phyloP scores from a whole-genome alignment of 2,113 vertebrate genomes.

The Bombycilla garrulus region DNA sequence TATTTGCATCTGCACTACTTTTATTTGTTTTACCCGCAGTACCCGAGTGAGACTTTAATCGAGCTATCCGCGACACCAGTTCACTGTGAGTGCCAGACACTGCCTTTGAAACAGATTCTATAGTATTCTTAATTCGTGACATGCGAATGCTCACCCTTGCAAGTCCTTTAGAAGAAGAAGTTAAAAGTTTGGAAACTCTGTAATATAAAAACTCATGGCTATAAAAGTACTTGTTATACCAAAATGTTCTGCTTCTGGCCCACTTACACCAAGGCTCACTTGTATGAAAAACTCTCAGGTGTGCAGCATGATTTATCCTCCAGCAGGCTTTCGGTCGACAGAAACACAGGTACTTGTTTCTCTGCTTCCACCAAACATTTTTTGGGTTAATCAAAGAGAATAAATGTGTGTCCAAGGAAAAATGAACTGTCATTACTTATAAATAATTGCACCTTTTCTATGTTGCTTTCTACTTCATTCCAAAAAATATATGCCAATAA shows the following conservation, averaged over 20 bases:
- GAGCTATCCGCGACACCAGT: conserved; percentile 83
- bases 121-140: conserved; percentile 88
- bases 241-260: conserved; percentile 61
- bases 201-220: conserved; percentile 69
- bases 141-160: conserved; percentile 80
- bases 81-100: conserved; percentile 87
- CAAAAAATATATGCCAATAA: conserved; percentile 51
- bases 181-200: conserved; percentile 77
- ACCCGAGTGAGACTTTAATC: conserved; percentile 77
- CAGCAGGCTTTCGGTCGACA: conserved; percentile 54
- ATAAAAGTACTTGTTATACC: conserved; percentile 64
- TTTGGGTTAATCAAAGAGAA: conserved; percentile 76
- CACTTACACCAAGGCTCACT: conserved; percentile 66
- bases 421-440: conserved; percentile 83
- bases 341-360: conserved; percentile 64
- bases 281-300: conserved; percentile 69
- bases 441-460: conserved; percentile 50
- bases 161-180: conserved; percentile 82
- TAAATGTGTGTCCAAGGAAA: conserved; percentile 76
- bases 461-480: conserved; percentile 60
- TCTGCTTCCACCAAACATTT: conserved; percentile 74
- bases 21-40: conserved; percentile 67
- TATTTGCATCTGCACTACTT: background rate
- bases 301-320: conserved; percentile 55
- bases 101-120: conserved; percentile 89